Percentiles rank a stretch among this genome's conserved stretches.
phyloP scores from a whole-genome alignment of 2,797 vertebrate genomes.

The Macrochelys suwanniensis region DNA sequence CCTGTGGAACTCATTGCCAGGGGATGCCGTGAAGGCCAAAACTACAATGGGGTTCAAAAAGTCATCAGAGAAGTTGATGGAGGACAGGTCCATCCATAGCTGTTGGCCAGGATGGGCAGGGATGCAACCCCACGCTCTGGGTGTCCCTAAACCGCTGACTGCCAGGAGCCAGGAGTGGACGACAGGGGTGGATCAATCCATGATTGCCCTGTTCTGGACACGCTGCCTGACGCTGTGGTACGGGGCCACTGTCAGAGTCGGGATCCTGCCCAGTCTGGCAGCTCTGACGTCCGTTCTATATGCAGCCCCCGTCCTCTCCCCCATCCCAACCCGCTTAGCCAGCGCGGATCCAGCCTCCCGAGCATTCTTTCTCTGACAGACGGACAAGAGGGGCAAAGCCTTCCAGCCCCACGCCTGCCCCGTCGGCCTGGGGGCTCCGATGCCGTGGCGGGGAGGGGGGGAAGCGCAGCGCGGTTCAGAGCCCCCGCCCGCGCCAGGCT shows the following conservation, averaged over 20 bases:
- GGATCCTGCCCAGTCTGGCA: not conserved
- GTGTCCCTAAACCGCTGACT: not conserved
- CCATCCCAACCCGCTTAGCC: not conserved
- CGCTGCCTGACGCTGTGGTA: not conserved
- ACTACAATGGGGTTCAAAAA: not conserved
- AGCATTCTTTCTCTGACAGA: not conserved
- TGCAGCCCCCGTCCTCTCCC: not conserved
- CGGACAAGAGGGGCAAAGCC: not conserved
- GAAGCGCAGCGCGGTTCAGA: not conserved
- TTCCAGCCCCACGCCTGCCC: not conserved
- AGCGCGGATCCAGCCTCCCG: not conserved
- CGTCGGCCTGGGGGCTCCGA: not conserved
- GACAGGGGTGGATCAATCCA: not conserved
- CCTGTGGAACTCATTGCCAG: not conserved
- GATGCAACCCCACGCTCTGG: not conserved
- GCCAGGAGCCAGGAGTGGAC: not conserved
- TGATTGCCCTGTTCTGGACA: not conserved
- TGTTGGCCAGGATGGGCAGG: not conserved
- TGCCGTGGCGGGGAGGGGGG: rapidly evolving
- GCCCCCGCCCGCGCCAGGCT: not conserved
- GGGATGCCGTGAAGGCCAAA: not conserved
- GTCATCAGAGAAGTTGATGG: not conserved
- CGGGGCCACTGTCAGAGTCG: not conserved
- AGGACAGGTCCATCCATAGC: not conserved
- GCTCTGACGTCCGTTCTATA: not conserved